Evolutionary conservation across 2,888 invertebrate genomes (phyloP), one percentile per base, ranked within the genome.

Genomic region (Leucania comma): DNA sequence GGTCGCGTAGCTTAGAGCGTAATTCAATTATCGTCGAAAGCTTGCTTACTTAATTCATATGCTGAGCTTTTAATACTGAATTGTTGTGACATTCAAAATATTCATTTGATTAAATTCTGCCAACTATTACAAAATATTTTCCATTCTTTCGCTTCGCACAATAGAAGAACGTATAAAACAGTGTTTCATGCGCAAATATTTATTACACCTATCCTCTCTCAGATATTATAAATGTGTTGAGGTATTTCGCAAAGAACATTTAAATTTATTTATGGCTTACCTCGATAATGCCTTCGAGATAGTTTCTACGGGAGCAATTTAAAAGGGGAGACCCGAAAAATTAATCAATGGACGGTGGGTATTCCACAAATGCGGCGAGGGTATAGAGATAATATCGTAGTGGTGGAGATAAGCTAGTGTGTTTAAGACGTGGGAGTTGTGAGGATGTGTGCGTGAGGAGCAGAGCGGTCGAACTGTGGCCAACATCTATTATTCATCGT

Each of bases 401-500:
- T 75, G 72, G 71, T 70, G 72, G 72, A 77, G 80, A 72, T 48
- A 74, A 72, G 58, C 20, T 76, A 67, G 81, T 82, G 77, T 83
- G 81, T 82, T 80, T 80, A 78, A 83, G 78, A 66, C 60, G 50
- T 67, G 76, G 32, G 35, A 50, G 50, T 20, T 68, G 57, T 62
- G 48, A 50, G 32, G 70, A 75, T 78, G 82, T 84, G 84, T 83
- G 86, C 78, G 86, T 82, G 87, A 78, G 84, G 69, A 74, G 67
- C 67, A 77, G 78, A 82, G 82, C 88, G 90, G 91, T 89, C 90
- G 89, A 88, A 88, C 88, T 89, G 88, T 86, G 89, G 88, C 88
- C 84, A 89, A 84, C 91, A 95, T 95, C 91, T 94, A 95, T 95
- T 94, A 95, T 95, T 95, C 94, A 95, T 93, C 89, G 87, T 81